A percentile compares a stretch with the other conserved stretches of the same genome.
These are phyloP conservation scores for Alligator mississippiensis DNA, from an alignment of 2,113 vertebrate genomes.

Conservation along the genomic window DNA sequence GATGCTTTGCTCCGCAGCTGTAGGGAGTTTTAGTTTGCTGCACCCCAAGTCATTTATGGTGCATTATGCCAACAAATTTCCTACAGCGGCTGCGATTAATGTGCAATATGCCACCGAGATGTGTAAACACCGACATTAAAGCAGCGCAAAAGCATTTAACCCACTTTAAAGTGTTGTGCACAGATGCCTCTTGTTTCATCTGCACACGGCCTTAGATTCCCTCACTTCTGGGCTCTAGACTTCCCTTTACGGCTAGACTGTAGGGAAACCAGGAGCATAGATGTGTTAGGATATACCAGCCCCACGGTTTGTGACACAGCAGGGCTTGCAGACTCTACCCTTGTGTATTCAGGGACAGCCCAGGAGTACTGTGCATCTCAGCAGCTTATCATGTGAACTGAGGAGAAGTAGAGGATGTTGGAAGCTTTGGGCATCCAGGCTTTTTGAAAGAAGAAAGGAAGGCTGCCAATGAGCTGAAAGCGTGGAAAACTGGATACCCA, in stretches of 20 bases:
- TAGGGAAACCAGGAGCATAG: slow-evolving; percentile 47
- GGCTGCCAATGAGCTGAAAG: neutral
- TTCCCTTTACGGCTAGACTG: slow-evolving; percentile 71
- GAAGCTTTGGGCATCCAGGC: neutral
- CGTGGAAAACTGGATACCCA: neutral
- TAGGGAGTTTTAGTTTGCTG: too few species aligned
- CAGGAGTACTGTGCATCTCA: neutral
- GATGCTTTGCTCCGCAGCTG: too few species aligned
- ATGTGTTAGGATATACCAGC: slow-evolving; percentile 40
- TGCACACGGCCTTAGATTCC: too few species aligned
- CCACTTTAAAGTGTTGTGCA: too few species aligned
- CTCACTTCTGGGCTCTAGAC: slow-evolving; percentile 17
- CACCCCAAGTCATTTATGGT: too few species aligned
- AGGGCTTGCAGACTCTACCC: slow-evolving; percentile 49
- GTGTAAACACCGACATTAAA: too few species aligned
- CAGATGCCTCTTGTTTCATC: too few species aligned
- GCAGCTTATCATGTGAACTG: neutral
- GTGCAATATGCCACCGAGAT: too few species aligned
- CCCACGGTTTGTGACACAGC: slow-evolving; percentile 55
- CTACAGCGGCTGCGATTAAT: too few species aligned
- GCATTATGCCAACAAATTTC: too few species aligned
- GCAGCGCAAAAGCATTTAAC: too few species aligned
- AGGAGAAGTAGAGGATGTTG: neutral
- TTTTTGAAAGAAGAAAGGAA: neutral
- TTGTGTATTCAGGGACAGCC: neutral